Percentiles rank a stretch among this genome's conserved stretches.
Conservation (phyloP, 2,888 invertebrate genomes). For the Folsomia candida region DNA sequence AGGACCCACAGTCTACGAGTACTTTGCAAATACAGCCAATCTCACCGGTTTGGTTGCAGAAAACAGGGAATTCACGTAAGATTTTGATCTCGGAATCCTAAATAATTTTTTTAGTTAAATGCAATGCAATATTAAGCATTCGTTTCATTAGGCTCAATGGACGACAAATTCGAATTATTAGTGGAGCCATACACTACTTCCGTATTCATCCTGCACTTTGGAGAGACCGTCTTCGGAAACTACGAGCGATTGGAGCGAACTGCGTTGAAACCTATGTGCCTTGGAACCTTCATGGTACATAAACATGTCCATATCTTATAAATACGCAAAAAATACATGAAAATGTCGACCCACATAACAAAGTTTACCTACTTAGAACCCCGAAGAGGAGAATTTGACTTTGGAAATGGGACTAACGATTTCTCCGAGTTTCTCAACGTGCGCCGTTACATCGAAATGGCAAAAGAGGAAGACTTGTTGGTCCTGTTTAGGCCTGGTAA, state of each 20-base stretch:
- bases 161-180: constrained; percentile 56
- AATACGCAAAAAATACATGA: too few relatives aligned
- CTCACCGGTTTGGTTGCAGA: constrained; percentile 52
- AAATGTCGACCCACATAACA: too few relatives aligned
- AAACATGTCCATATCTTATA: too few relatives aligned
- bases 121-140: background rate
- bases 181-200: constrained; percentile 61
- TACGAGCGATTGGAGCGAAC: constrained; percentile 57
- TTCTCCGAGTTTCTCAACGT: constrained; percentile 53
- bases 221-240: constrained; percentile 58
- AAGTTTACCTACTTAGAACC: too few relatives aligned
- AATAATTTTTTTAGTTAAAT: background rate
- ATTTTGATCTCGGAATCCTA: background rate
- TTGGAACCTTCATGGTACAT: constrained; percentile 57
- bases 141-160: constrained; percentile 55
- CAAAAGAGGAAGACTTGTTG: constrained; percentile 58
- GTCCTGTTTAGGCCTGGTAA: constrained; percentile 60
- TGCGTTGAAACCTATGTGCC: constrained; percentile 54
- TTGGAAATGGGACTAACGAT: constrained; percentile 53
- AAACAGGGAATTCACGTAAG: constrained; percentile 52
- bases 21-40: constrained; percentile 56
- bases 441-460: constrained; percentile 55
- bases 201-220: constrained; percentile 58
- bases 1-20: constrained; percentile 55
- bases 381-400: constrained; percentile 53